A percentile compares a stretch with the other conserved stretches of the same genome.
Conservation (phyloP, 2,113 vertebrate species). For the Anoplopoma fimbria region DNA sequence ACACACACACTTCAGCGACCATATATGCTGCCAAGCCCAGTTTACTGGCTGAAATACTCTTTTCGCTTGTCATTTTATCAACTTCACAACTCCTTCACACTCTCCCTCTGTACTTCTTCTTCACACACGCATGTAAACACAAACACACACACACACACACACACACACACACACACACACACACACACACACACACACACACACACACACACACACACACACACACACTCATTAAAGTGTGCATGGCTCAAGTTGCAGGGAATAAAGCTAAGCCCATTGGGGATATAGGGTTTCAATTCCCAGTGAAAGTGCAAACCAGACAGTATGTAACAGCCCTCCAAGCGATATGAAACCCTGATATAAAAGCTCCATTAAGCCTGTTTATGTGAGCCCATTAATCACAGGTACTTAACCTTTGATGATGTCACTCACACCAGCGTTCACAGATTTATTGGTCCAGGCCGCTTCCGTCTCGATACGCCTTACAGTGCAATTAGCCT, state of each 20-base stretch:
- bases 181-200: neutral
- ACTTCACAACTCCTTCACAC: slow-evolving; percentile 26
- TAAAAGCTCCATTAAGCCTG: slow-evolving; percentile 37
- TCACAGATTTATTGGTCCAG: slow-evolving; percentile 19
- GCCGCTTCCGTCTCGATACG: neutral
- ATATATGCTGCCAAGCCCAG: slow-evolving; percentile 14
- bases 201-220: neutral
- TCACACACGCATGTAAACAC: neutral
- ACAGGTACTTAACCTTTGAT: slow-evolving; percentile 54
- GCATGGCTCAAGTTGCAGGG: neutral
- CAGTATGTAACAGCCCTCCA: neutral
- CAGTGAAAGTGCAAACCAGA: neutral
- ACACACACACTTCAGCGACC: slow-evolving; percentile 21
- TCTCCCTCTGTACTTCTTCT: neutral
- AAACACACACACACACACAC: neutral
- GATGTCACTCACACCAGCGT: slow-evolving; percentile 44
- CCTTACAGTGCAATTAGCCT: slow-evolving; percentile 34
- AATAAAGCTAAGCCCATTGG: neutral
- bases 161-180: too few species aligned
- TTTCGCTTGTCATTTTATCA: slow-evolving; percentile 48
- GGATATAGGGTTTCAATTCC: neutral
- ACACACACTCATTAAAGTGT: slow-evolving; percentile 20
- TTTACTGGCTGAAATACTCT: slow-evolving; percentile 44
- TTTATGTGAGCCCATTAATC: slow-evolving; percentile 54
- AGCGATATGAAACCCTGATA: slow-evolving; percentile 6